Evolutionary conservation across 2,888 invertebrate genomes (phyloP).

Genomic region (Pachliopta kotzebuea): DNA sequence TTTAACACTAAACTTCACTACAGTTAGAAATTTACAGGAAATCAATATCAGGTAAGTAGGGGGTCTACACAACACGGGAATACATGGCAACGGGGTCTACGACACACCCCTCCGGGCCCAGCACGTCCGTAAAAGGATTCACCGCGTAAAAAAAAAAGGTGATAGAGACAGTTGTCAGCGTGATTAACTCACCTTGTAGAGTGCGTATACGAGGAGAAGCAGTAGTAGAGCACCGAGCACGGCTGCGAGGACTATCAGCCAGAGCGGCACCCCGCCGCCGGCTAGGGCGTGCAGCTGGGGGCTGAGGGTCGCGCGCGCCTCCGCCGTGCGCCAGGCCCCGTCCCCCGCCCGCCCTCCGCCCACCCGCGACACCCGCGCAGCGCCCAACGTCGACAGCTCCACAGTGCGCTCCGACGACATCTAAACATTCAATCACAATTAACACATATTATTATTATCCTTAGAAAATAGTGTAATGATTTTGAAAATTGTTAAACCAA

Average conservation of each 20-base stretch:
- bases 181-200: conserved; percentile 85
- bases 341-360: conserved; percentile 85
- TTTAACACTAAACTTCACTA: no score
- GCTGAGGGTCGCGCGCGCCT: conserved; percentile 86
- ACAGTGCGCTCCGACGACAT: conserved; percentile 72
- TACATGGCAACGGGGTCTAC: no score
- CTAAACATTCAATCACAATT: conserved; percentile 37
- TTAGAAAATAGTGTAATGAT: no score
- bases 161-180: no score
- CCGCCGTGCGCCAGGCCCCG: conserved; percentile 81
- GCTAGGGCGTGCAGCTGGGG: conserved; percentile 83
- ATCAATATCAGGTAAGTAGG: no score
- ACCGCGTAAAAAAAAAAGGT: no score
- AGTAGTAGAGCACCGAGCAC: conserved; percentile 90
- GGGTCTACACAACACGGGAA: no score
- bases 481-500: no score
- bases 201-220: conserved; percentile 86
- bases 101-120: no score
- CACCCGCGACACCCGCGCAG: conserved; percentile 86
- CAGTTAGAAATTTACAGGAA: no score
- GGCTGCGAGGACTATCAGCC: conserved; percentile 92
- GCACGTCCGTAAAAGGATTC: no score
- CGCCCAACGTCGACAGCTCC: conserved; percentile 87
- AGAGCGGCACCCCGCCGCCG: conserved; percentile 88
- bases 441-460: no score